Base-by-base conservation (phyloP, 2,888 invertebrate species). In the Metacarcinus magister region DNA sequence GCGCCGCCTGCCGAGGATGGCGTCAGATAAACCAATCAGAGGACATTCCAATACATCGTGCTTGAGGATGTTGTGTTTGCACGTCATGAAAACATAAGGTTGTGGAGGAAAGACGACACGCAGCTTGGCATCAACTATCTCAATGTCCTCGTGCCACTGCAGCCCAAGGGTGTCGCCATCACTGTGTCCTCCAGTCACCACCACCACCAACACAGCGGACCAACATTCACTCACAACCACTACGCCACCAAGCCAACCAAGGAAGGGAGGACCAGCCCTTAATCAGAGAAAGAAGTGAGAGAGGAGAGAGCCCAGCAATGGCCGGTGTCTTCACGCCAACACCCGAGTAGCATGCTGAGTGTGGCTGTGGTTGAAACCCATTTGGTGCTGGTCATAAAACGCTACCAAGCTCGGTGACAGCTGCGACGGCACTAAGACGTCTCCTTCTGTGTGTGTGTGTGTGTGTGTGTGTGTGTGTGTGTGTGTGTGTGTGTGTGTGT, bases 401-500 rank as follows among this genome's bases (percentile, higher is more conserved):
- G 32, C 87, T 87, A 87, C 75, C 87, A 87, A 28, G 87, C 39
- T 7, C 8, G 39, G 87, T 87, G 87, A 87, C 87, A 87, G 87
- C 39, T 87, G 39, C 87, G 32, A 8, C 39, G 87, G 87, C 13
- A 39, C 87, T 7, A 87, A 32, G 87, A 32, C 16, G 87, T 10
- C 32, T 32, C 87, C 87, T 32, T 87, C n/a, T n/a, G n/a, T n/a
- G n/a, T n/a, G n/a, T n/a, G n/a, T n/a, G n/a, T n/a, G n/a, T n/a
- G n/a, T n/a, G n/a, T n/a, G n/a, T n/a, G n/a, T n/a, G n/a, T n/a
- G n/a, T n/a, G n/a, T n/a, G n/a, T n/a, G n/a, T n/a, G n/a, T n/a
- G n/a, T n/a, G n/a, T n/a, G n/a, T n/a, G n/a, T n/a, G n/a, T n/a
- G n/a, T n/a, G n/a, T n/a, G 67, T 23, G 67, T 48, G 48, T 48